Evolutionary conservation across 2,888 invertebrate genomes (phyloP).

Genomic region (Spilosoma lubricipeda): DNA sequence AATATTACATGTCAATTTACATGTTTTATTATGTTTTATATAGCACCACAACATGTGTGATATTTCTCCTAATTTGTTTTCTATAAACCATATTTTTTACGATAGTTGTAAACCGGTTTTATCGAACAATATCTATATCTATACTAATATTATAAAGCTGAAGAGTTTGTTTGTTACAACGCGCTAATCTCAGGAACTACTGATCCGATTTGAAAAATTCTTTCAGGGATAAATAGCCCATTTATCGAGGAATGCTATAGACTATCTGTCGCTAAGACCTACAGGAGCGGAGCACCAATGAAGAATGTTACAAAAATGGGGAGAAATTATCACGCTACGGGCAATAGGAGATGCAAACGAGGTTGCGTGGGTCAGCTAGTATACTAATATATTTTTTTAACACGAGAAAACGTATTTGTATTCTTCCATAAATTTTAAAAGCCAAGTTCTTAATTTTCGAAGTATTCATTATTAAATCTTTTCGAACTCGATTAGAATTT

Average conservation of each 20-base stretch:
- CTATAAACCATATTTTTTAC: constrained; percentile 25
- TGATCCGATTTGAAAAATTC: too few species aligned
- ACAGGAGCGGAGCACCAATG: too few species aligned
- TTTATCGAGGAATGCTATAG: too few species aligned
- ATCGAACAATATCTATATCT: constrained; percentile 24
- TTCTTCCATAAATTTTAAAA: neutral
- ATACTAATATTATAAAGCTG: too few species aligned
- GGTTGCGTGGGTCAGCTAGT: too few species aligned
- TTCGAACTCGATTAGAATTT: neutral
- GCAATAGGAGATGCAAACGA: too few species aligned
- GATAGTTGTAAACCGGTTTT: constrained; percentile 14
- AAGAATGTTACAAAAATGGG: too few species aligned
- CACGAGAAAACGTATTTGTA: constrained; percentile 59
- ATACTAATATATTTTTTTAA: constrained; percentile 60
- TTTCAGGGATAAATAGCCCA: too few species aligned
- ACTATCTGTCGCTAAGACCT: too few species aligned
- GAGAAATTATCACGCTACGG: too few species aligned
- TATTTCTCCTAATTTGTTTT: constrained; percentile 37
- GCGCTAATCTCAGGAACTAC: too few species aligned
- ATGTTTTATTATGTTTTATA: constrained; percentile 49
- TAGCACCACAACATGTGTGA: constrained; percentile 38
- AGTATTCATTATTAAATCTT: neutral
- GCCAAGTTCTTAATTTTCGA: constrained; percentile 10
- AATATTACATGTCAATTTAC: constrained; percentile 48
- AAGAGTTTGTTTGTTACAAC: too few species aligned